These are phyloP conservation scores for Strigops habroptila DNA, from an alignment of 2,113 vertebrate genomes.

Conservation along the genomic window DNA sequence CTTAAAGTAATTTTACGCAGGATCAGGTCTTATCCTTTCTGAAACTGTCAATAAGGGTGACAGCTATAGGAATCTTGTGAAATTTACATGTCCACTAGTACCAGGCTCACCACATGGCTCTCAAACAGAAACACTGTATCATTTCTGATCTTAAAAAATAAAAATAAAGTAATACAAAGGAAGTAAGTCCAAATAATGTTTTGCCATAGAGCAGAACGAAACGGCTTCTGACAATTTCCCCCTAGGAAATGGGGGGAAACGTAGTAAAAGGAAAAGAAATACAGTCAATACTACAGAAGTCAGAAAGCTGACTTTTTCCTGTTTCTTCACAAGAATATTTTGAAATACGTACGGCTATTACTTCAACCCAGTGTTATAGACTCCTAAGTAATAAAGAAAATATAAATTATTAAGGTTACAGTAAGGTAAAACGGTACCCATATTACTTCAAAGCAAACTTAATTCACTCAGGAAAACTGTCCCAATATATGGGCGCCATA, in stretches of 20 bases:
- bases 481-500: rapidly evolving
- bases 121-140: not conserved
- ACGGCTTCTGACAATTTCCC: not conserved
- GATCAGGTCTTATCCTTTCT: not conserved
- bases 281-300: not conserved
- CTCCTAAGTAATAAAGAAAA: not conserved
- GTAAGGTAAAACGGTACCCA: not conserved
- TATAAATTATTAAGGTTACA: not conserved
- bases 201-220: not conserved
- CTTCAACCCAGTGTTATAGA: not conserved
- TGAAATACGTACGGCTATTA: not conserved
- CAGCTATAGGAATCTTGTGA: not conserved
- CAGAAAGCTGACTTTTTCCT: not conserved
- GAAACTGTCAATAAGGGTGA: not conserved
- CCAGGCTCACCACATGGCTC: not conserved
- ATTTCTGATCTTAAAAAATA: not conserved
- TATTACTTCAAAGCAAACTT: not conserved
- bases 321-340: not conserved
- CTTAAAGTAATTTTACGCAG: not conserved
- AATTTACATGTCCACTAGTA: not conserved
- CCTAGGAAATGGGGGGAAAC: not conserved
- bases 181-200: not conserved
- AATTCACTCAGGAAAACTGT: not conserved
- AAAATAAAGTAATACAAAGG: not conserved
- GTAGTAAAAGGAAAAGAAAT: not conserved